These are phyloP conservation scores for Ametastegia equiseti DNA, from an alignment of 2,888 invertebrate species.

Conservation along the genomic window DNA sequence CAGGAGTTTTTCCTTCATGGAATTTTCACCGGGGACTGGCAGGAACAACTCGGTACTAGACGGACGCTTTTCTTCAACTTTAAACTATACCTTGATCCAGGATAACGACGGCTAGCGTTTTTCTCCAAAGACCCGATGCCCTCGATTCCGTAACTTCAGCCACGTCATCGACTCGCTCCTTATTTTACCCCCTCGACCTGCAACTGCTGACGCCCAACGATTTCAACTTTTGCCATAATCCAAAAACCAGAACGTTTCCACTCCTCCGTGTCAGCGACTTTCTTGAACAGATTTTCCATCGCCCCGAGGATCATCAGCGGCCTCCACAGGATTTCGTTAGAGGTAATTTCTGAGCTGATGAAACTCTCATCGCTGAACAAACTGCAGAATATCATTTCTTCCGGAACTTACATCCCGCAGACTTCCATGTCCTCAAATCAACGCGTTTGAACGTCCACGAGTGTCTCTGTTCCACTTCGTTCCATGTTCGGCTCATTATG, in stretches of 20 bases:
- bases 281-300: not conserved
- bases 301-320: not conserved
- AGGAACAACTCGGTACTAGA: not conserved
- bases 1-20: not conserved
- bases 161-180: not conserved
- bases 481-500: not conserved
- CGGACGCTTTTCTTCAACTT: not conserved
- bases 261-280: not conserved
- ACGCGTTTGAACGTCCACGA: not conserved
- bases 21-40: not conserved
- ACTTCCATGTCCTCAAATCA: not conserved
- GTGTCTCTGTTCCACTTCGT: too few species aligned
- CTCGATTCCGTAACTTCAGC: too few species aligned
- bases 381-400: not conserved
- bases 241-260: too few species aligned
- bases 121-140: not conserved
- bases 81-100: not conserved
- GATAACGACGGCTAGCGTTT: not conserved
- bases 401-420: not conserved
- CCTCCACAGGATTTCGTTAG: not conserved
- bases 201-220: not conserved
- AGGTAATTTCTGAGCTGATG: not conserved
- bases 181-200: not conserved
- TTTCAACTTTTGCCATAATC: not conserved
- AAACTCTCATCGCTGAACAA: not conserved